These are phyloP conservation scores for Hexactinellida sp. DNA, from an alignment of 37 sponge, comb jelly and placozoan species.

Conservation along the genomic window DNA sequence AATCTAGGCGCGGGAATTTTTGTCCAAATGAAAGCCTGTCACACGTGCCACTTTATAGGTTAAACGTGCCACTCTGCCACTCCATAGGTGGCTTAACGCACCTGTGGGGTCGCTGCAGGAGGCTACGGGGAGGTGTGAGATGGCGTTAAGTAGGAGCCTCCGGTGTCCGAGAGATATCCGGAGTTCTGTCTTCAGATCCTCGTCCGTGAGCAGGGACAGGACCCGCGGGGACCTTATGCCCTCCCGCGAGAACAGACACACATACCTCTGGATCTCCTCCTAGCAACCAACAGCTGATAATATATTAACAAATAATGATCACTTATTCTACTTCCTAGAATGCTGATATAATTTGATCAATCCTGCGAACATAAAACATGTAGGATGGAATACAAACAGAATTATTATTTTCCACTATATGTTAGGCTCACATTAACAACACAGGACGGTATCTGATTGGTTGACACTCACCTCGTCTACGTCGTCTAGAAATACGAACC, in stretches of 20 bases:
- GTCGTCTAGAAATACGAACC: neutral
- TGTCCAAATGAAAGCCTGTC: no score
- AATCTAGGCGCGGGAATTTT: no score
- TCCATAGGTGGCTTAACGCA: neutral
- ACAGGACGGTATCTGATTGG: no score
- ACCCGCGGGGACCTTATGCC: neutral
- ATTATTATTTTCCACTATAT: no score
- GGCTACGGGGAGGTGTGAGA: neutral
- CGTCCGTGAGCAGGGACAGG: neutral
- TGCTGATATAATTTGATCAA: no score
- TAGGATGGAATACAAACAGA: no score
- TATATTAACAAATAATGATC: neutral
- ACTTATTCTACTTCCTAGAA: no score
- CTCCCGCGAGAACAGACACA: neutral
- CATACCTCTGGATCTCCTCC: conserved; percentile 12
- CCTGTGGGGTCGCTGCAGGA: neutral
- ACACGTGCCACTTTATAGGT: no score
- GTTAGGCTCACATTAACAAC: no score
- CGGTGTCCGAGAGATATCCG: neutral
- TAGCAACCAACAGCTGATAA: neutral
- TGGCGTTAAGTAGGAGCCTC: neutral
- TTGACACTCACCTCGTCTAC: conserved; percentile 10
- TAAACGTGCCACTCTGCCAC: no score
- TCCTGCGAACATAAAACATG: no score
- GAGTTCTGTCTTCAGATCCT: neutral